Evolutionary conservation across 2,888 invertebrate species (phyloP).

Genomic region (Steromphala cineraria): DNA sequence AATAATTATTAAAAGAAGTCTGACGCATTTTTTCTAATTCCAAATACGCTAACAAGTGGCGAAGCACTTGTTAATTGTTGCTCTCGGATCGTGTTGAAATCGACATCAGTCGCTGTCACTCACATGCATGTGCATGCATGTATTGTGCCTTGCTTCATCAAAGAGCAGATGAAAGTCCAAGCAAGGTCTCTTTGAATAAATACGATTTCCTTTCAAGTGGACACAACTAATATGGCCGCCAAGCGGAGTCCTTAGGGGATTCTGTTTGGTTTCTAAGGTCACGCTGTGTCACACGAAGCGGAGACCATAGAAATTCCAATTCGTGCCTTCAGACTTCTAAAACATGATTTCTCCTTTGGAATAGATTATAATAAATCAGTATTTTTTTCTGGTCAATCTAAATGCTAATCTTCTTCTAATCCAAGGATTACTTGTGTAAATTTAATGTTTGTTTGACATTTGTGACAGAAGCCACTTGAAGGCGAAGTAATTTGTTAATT

Average conservation of each 20-base stretch:
- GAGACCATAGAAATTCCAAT: background rate
- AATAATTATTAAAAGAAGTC: background rate
- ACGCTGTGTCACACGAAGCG: background rate
- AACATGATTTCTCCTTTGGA: background rate
- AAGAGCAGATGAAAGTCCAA: conserved; percentile 15
- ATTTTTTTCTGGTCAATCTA: background rate
- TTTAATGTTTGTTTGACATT: no score
- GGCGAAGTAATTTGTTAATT: no score
- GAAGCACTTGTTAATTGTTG: conserved; percentile 6
- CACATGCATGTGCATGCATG: background rate
- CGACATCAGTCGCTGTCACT: background rate
- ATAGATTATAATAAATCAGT: conserved; percentile 5
- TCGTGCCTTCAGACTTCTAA: background rate
- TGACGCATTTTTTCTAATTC: background rate
- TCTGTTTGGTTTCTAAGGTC: conserved; percentile 11
- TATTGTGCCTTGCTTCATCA: background rate
- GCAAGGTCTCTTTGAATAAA: conserved; percentile 5
- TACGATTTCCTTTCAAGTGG: background rate
- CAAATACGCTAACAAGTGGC: background rate
- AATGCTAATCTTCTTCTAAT: background rate
- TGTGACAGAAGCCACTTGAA: no score
- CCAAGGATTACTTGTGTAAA: background rate
- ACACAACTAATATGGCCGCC: background rate
- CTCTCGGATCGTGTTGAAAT: background rate
- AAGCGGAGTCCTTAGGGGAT: background rate